Percentiles rank a stretch among this genome's conserved stretches.
Evolutionary conservation across 2,888 invertebrate genomes (phyloP).

Genomic region (Eilema depressum): DNA sequence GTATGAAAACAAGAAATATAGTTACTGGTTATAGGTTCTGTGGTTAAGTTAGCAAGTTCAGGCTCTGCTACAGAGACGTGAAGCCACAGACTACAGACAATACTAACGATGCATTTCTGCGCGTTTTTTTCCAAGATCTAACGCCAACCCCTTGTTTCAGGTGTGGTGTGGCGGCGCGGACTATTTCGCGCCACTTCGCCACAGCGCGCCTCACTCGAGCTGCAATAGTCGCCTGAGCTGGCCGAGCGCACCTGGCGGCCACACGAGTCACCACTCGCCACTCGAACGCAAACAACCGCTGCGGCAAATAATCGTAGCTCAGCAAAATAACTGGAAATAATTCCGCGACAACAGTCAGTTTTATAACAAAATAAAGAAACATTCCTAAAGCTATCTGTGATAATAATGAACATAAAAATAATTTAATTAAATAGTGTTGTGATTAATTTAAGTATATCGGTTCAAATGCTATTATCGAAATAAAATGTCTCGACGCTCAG

Average conservation of each 20-base stretch:
- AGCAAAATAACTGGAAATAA: not conserved
- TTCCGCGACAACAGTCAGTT: not conserved
- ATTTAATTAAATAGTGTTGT: slow-evolving; percentile 56
- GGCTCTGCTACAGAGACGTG: not conserved
- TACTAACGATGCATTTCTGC: not conserved
- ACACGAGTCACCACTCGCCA: not conserved
- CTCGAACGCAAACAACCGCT: slow-evolving; percentile 14
- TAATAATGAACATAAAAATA: slow-evolving; percentile 52
- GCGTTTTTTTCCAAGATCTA: slow-evolving; percentile 20
- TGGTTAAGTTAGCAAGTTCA: not conserved
- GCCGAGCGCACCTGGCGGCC: slow-evolving; percentile 11
- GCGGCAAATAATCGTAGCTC: slow-evolving; percentile 5
- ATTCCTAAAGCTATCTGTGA: slow-evolving; percentile 55
- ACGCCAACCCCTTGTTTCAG: slow-evolving; percentile 49
- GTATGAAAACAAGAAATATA: too few species aligned
- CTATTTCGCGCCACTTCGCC: slow-evolving; percentile 48
- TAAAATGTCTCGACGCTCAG: slow-evolving; percentile 77
- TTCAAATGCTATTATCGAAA: slow-evolving; percentile 50
- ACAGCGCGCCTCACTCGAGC: slow-evolving; percentile 43
- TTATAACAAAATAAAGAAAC: slow-evolving; percentile 26
- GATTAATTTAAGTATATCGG: slow-evolving; percentile 39
- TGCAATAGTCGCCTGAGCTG: slow-evolving; percentile 39
- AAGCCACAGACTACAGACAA: not conserved
- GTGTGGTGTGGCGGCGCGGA: slow-evolving; percentile 31
- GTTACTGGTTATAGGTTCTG: too few species aligned